Evolutionary conservation across 2,797 vertebrate genomes (phyloP).

Genomic region (Falco naumanni): DNA sequence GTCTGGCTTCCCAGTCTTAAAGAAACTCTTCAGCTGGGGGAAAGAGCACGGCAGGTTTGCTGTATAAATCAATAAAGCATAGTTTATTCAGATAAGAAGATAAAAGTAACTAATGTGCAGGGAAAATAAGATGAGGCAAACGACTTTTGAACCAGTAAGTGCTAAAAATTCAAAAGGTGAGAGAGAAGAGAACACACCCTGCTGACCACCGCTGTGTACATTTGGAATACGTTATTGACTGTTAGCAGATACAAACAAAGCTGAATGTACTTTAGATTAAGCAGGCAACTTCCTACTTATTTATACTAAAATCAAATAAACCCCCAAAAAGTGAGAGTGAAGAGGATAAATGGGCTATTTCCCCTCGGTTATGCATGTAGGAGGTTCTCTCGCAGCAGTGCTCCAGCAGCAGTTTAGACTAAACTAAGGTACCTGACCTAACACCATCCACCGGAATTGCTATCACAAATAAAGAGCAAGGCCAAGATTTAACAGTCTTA

Average conservation of each 20-base stretch:
- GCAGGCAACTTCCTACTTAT: not conserved
- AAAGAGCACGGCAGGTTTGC: not conserved
- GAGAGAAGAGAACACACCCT: not conserved
- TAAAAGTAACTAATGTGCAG: not conserved
- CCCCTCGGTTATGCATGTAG: not conserved
- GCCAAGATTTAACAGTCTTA: not conserved
- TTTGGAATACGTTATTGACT: not conserved
- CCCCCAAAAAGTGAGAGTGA: not conserved
- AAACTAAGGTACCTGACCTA: not conserved
- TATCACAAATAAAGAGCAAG: not conserved
- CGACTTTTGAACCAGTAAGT: not conserved
- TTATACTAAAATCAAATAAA: not conserved
- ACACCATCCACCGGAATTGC: not conserved
- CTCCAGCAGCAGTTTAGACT: not conserved
- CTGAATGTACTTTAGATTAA: not conserved
- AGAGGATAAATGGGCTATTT: not conserved
- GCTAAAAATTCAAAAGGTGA: not conserved
- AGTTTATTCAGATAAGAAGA: not conserved
- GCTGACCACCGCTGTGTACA: accelerated
- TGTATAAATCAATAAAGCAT: not conserved
- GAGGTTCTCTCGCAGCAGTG: accelerated
- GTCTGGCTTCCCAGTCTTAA: not conserved
- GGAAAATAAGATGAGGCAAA: not conserved
- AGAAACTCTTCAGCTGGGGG: not conserved
- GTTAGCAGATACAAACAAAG: not conserved